Percentiles rank a stretch among this genome's conserved stretches.
Conservation (phyloP, 2,888 invertebrate species). For the Agrochola lychnidis region DNA sequence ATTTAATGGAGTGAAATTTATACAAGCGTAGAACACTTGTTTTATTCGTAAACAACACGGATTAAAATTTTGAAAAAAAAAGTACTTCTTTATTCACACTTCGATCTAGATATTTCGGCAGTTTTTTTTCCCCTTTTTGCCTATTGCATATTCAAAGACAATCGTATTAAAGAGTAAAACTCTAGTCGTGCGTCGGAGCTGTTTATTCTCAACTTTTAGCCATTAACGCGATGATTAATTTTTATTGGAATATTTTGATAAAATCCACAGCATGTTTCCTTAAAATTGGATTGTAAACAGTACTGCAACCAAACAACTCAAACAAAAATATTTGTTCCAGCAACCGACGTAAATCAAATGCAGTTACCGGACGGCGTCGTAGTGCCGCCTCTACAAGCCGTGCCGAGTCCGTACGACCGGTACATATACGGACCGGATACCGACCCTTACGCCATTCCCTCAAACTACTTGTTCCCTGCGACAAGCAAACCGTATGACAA, state of each 20-base stretch:
- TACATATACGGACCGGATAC: slow-evolving; percentile 79
- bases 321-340: slow-evolving; percentile 74
- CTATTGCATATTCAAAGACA: no score
- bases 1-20: no score
- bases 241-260: not conserved
- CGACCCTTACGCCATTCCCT: slow-evolving; percentile 73
- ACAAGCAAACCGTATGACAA: slow-evolving; percentile 78
- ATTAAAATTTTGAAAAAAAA: no score
- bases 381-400: slow-evolving; percentile 75
- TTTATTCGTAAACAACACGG: no score
- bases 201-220: not conserved
- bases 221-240: not conserved
- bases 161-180: no score
- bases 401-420: slow-evolving; percentile 77
- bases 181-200: no score
- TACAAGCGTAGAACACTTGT: no score
- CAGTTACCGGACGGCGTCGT: slow-evolving; percentile 84
- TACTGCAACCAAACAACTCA: slow-evolving; percentile 6
- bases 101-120: no score
- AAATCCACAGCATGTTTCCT: no score
- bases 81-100: no score
- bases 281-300: not conserved
- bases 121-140: no score
- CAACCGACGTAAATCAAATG: slow-evolving; percentile 81
- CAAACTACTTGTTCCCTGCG: slow-evolving; percentile 76